These are phyloP conservation scores for Pilophorus perplexus DNA, from an alignment of 2,888 invertebrate genomes.

Conservation along the genomic window DNA sequence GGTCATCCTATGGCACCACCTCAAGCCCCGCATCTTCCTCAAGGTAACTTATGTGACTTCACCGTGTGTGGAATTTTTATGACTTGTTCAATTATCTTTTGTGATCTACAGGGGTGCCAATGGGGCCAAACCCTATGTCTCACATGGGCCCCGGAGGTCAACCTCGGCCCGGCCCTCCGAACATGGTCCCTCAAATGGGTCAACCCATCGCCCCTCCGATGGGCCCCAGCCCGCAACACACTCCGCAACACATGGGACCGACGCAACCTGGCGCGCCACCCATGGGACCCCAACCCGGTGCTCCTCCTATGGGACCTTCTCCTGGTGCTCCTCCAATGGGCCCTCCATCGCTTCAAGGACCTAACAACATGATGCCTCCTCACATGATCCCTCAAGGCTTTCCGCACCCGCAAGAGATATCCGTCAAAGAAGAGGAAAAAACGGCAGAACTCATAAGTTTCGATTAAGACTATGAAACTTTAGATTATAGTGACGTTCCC, in stretches of 20 bases:
- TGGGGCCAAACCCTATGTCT: constrained; percentile 6
- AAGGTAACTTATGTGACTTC: constrained; percentile 6
- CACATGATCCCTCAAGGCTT: constrained; percentile 26
- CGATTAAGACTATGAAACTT: constrained; percentile 61
- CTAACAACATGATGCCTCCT: constrained; percentile 49
- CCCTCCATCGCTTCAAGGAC: constrained; percentile 26
- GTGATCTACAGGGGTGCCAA: not conserved
- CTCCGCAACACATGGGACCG: constrained; percentile 5
- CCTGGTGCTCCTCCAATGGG: constrained; percentile 39
- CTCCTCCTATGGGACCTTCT: constrained; percentile 7
- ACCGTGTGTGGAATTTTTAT: no score
- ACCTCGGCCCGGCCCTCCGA: constrained; percentile 16
- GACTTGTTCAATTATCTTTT: not conserved
- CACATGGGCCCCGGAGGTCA: constrained; percentile 17
- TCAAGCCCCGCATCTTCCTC: constrained; percentile 13
- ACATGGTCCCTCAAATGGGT: not conserved
- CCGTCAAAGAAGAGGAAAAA: constrained; percentile 52
- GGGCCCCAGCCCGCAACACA: constrained; percentile 31
- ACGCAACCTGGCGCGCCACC: constrained; percentile 51
- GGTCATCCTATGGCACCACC: constrained; percentile 27
- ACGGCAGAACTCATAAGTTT: constrained; percentile 81
- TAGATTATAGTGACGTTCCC: no score
- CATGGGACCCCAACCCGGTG: constrained; percentile 25
- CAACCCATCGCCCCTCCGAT: constrained; percentile 23
- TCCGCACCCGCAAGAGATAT: constrained; percentile 2